Conservation (phyloP, 2,797 vertebrate genomes). For the Hapalemur alaotrensis region DNA sequence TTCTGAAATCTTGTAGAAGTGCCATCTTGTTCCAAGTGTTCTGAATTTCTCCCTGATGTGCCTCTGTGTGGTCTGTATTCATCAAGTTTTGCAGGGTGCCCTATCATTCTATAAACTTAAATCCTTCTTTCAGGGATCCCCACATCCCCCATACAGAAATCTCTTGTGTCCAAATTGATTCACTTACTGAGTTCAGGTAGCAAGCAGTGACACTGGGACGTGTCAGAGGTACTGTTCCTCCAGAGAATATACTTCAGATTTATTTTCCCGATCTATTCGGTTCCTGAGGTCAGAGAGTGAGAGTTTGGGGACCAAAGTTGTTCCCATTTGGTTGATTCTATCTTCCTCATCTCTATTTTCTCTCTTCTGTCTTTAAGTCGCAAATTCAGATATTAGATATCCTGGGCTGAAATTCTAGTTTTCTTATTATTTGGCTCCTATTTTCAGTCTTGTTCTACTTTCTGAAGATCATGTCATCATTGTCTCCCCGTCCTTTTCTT, state of each 20-base stretch:
- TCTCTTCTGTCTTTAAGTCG: not conserved
- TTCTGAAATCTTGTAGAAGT: not conserved
- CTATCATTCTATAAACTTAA: not conserved
- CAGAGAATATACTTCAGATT: not conserved
- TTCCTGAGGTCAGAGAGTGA: not conserved
- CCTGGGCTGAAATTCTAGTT: not conserved
- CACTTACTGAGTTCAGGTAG: not conserved
- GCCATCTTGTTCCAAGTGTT: not conserved
- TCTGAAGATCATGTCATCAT: not conserved
- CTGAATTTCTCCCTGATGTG: not conserved
- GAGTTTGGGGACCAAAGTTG: accelerated
- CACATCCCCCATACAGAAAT: not conserved
- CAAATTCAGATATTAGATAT: not conserved
- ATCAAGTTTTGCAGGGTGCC: not conserved
- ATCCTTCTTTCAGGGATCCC: not conserved
- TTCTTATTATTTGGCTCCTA: not conserved
- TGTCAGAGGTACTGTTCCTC: not conserved
- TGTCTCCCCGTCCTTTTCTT: not conserved
- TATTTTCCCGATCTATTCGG: not conserved
- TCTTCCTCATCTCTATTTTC: not conserved
- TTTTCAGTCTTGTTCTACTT: not conserved
- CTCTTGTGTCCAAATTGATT: not conserved
- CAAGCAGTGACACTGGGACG: not conserved
- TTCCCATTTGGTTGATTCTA: not conserved
- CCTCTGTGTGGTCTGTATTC: not conserved